Evolutionary conservation across 2,888 invertebrate species (phyloP), one percentile per base, ranked within the genome.

Genomic region (Lasioglossum oenotherae): DNA sequence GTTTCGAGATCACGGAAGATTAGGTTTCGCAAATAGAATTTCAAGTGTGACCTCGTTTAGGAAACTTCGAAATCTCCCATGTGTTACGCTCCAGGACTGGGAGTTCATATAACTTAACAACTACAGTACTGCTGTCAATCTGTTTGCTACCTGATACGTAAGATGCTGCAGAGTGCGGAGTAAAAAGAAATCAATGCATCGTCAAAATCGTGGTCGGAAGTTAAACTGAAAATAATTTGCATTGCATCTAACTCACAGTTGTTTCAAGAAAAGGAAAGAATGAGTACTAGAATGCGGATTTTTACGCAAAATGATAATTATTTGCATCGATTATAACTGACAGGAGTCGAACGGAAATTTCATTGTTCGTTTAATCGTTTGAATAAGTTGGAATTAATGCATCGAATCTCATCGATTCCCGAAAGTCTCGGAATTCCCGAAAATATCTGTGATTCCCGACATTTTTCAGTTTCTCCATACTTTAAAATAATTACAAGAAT

Each of bases 21-120:
- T 84, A 84, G 84, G 74, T 78, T 76, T 76, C 84, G 64, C 35
- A 79, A 84, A 85, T 85, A 74, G 84, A 85, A 84, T 85, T 85
- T 84, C 60, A 53, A 75, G 84, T 85, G 84, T 79, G 84, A 84
- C 78, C 84, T 67, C 72, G 67, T 84, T 85, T 14, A 79, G 69
- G 78, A 78, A 85, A 84, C 41, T 79, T 84, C n/a, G 27, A 78
- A 84, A 79, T 69, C 72, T 77, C 64, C 80, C 76, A 57, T 31
- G 74, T 75, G 75, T 57, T 87, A 74, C 69, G 72, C 75, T 46
- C 46, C 77, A 41, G 69, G 57, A 80, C 79, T 41, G 19, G 64
- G 71, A 35, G 35, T 69, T 73, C 19, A 53, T 35, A 72, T 73
- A 53, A 46, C 53, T 60, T 57, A 53, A 31, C 41, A 69, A 23